A percentile compares a stretch with the other conserved stretches of the same genome.
Conservation (phyloP, 2,113 vertebrate genomes). For the Potamarius usumacintae region DNA sequence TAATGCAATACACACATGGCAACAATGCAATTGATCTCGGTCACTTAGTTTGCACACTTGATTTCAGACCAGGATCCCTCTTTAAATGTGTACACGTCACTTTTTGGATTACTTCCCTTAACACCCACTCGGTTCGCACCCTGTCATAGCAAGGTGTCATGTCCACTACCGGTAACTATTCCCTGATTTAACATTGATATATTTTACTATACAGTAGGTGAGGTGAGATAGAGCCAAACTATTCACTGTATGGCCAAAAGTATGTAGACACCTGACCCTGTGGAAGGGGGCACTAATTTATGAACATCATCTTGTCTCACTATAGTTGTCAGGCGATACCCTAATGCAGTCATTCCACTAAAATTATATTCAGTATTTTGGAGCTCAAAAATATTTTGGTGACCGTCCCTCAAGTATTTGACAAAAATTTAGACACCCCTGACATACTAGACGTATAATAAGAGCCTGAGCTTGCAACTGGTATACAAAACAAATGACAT, state of each 20-base stretch:
- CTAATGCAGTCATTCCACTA: background rate
- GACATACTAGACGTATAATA: too few species aligned
- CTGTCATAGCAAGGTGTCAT: background rate
- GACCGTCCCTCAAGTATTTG: background rate
- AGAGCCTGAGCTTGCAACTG: background rate
- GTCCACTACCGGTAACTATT: background rate
- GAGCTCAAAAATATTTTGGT: too few species aligned
- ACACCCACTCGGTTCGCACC: too few species aligned
- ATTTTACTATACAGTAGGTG: background rate
- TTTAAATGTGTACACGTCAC: background rate
- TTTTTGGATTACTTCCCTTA: background rate
- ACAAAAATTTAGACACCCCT: too few species aligned
- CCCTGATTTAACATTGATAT: background rate
- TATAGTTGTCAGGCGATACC: background rate
- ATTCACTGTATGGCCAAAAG: background rate
- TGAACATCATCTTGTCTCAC: background rate
- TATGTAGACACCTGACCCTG: background rate
- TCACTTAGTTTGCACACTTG: background rate
- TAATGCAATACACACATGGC: background rate
- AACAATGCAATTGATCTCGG: background rate
- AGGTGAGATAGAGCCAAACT: background rate
- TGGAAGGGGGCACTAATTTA: background rate
- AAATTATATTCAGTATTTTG: background rate
- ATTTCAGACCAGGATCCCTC: background rate
- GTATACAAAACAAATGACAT: background rate